Conservation (phyloP, 2,797 vertebrate genomes). For the Pseudomugil tenellus region DNA sequence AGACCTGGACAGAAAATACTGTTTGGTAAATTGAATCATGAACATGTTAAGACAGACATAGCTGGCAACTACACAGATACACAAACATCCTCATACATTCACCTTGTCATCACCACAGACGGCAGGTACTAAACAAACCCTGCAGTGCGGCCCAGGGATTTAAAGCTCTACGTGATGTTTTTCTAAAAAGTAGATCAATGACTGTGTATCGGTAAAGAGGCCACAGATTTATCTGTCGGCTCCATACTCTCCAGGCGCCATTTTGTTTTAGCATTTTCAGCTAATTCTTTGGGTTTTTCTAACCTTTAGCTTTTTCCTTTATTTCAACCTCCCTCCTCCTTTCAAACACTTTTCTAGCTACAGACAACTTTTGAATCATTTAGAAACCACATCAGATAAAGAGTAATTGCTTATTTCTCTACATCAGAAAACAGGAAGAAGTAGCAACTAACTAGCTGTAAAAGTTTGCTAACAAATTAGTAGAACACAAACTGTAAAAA, state of each 20-base stretch:
- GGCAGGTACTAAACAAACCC: conserved; percentile 29
- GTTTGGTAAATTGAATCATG: conserved; percentile 20
- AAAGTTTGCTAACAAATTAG: not conserved
- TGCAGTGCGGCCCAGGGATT: conserved; percentile 9
- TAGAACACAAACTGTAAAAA: too few relatives aligned
- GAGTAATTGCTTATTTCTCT: too few relatives aligned
- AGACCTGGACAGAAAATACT: conserved; percentile 26
- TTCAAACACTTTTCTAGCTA: not conserved
- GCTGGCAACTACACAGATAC: conserved; percentile 30
- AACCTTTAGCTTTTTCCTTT: conserved; percentile 9
- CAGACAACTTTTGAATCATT: not conserved
- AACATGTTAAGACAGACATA: conserved; percentile 26
- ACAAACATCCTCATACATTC: conserved; percentile 33
- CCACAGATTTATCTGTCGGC: not conserved
- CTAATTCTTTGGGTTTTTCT: not conserved
- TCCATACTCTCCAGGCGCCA: conserved; percentile 9
- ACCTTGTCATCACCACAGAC: conserved; percentile 32
- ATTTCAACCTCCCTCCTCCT: conserved; percentile 6
- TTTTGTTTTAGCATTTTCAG: conserved; percentile 7
- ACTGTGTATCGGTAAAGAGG: conserved; percentile 23
- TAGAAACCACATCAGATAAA: not conserved
- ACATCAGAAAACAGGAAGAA: not conserved
- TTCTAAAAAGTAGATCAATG: conserved; percentile 1
- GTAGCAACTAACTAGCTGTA: too few relatives aligned
- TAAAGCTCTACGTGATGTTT: conserved; percentile 22